A percentile compares a stretch with the other conserved stretches of the same genome.
Conservation (phyloP, 2,113 vertebrate species). For the Pterocles burchelli region DNA sequence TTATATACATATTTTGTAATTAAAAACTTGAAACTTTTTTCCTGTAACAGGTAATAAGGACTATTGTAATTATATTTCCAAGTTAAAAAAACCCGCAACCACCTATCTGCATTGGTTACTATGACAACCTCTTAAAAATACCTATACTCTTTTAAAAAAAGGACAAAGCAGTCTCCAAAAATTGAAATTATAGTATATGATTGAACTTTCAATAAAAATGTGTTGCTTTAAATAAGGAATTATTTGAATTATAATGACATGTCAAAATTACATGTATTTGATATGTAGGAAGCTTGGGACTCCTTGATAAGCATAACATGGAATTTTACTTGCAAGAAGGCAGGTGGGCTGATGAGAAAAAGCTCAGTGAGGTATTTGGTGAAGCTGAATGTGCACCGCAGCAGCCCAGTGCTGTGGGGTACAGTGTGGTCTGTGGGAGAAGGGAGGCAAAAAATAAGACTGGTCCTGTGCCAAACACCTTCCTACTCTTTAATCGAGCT, state of each 20-base stretch:
- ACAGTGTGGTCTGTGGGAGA: accelerated
- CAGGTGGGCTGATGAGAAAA: not conserved
- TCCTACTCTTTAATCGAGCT: not conserved
- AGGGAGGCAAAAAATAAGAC: not conserved
- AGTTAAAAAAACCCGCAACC: not conserved
- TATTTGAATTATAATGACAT: not conserved
- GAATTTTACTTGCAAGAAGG: not conserved
- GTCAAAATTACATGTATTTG: not conserved
- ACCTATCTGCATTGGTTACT: not conserved
- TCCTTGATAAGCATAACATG: not conserved
- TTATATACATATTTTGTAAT: not conserved
- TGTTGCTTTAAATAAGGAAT: not conserved
- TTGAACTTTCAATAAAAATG: not conserved
- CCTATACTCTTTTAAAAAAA: not conserved
- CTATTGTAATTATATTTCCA: not conserved
- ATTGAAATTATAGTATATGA: not conserved
- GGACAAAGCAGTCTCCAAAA: not conserved
- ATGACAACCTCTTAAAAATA: not conserved
- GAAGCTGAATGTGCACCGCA: not conserved
- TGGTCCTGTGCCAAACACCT: not conserved
- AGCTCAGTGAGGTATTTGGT: not conserved
- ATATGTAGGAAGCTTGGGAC: not conserved
- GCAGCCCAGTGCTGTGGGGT: not conserved
- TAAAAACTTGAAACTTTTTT: not conserved
- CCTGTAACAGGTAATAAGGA: not conserved